A percentile compares a stretch with the other conserved stretches of the same genome.
Conservation (phyloP, 2,113 vertebrate genomes). For the Opisthocomus hoazin region DNA sequence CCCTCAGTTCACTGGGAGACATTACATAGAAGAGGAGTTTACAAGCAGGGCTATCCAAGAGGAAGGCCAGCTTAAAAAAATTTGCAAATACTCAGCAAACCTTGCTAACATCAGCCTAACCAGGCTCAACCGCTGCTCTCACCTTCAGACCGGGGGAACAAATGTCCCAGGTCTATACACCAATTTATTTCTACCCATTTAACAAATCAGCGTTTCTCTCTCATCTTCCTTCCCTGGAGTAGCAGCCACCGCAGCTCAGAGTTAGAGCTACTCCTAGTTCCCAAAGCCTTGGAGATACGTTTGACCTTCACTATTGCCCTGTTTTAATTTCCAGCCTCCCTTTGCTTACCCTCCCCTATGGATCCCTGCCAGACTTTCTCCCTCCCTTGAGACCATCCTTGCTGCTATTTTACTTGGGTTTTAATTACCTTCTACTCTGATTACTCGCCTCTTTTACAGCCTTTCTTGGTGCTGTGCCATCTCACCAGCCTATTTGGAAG, state of each 20-base stretch:
- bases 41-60: background rate
- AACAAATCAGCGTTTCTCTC: background rate
- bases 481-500: background rate
- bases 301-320: background rate
- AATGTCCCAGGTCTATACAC: background rate
- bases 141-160: background rate
- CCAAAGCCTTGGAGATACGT: background rate
- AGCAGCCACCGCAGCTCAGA: background rate
- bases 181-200: background rate
- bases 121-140: background rate
- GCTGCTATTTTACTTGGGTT: background rate
- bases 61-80: background rate
- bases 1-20: background rate
- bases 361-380: background rate
- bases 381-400: background rate
- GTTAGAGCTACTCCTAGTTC: background rate
- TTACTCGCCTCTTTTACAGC: background rate
- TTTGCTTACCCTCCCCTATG: background rate
- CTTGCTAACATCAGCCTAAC: background rate
- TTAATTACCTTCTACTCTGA: conserved; percentile 9
- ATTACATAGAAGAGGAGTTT: background rate
- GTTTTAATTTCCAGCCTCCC: background rate
- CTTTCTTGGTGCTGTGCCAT: background rate
- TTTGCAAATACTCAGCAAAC: background rate
- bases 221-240: background rate